phyloP scores from a whole-genome alignment of 2,888 invertebrate species.

The Omphaloscelis lunosa region DNA sequence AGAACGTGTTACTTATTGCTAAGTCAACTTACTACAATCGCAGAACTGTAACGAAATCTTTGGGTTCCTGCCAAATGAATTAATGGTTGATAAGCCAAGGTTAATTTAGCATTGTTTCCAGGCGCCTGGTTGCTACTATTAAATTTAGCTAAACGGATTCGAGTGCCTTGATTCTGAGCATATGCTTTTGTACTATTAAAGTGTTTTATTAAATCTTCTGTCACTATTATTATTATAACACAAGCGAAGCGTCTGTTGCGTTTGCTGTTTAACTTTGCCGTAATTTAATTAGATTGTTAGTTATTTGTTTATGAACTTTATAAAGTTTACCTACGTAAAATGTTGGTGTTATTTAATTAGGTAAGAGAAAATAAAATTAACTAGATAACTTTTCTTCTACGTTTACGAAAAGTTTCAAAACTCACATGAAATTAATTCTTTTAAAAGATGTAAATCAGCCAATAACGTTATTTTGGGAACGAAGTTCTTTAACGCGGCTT shows the following conservation, averaged over 20 bases:
- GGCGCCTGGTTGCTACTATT: constrained; percentile 66
- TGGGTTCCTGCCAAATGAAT: constrained; percentile 82
- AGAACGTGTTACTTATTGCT: constrained; percentile 72
- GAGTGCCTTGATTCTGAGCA: constrained; percentile 65
- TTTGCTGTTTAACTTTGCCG: not conserved
- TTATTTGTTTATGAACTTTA: not conserved
- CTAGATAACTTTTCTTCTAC: too few relatives aligned
- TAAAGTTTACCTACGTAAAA: not conserved
- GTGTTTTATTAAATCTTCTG: constrained; percentile 36
- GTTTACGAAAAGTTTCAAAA: too few relatives aligned
- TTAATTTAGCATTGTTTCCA: constrained; percentile 81
- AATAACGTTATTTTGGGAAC: too few relatives aligned
- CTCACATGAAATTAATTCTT: too few relatives aligned
- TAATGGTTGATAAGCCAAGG: constrained; percentile 83
- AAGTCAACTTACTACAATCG: constrained; percentile 67
- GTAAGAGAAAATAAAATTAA: too few relatives aligned
- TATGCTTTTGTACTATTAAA: constrained; percentile 62
- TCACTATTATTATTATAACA: not conserved
- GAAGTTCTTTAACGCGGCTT: too few relatives aligned
- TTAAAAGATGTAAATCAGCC: too few relatives aligned
- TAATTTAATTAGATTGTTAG: not conserved
- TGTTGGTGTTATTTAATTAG: not conserved
- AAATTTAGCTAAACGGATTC: constrained; percentile 70
- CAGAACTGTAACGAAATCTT: constrained; percentile 70
- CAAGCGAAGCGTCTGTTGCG: not conserved